A percentile compares a stretch with the other conserved stretches of the same genome.
phyloP scores from a whole-genome alignment of 2,113 vertebrate genomes.

The Pachypanchax playfairii region DNA sequence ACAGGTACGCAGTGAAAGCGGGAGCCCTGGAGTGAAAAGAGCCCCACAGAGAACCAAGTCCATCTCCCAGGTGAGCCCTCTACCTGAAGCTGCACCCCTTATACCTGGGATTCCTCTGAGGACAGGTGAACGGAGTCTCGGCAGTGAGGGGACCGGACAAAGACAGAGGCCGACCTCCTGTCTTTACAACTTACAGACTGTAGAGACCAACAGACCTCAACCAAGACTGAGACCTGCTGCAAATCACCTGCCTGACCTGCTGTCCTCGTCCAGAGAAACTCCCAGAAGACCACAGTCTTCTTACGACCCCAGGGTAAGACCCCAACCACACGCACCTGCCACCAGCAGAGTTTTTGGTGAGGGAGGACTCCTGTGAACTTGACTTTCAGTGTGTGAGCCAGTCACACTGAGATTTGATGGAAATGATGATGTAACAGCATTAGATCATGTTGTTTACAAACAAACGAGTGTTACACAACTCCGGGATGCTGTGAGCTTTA shows the following conservation, averaged over 20 bases:
- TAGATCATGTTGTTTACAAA: too few relatives aligned
- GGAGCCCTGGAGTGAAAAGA: constrained; percentile 82
- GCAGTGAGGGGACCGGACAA: constrained; percentile 32
- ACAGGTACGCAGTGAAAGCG: constrained; percentile 73
- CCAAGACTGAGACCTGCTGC: constrained; percentile 21
- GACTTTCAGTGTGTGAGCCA: too few relatives aligned
- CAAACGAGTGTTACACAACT: too few relatives aligned
- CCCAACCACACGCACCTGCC: background rate
- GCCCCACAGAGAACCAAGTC: constrained; percentile 81
- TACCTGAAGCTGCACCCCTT: background rate
- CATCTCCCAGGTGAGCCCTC: constrained; percentile 70
- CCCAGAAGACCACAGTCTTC: constrained; percentile 62
- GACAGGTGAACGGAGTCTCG: constrained; percentile 18
- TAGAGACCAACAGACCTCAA: constrained; percentile 43
- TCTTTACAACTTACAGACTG: constrained; percentile 32
- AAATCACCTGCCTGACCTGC: constrained; percentile 51
- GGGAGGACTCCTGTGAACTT: too few relatives aligned
- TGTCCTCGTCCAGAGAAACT: constrained; percentile 34
- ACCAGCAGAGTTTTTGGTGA: too few relatives aligned
- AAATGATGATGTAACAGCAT: too few relatives aligned
- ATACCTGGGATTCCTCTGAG: constrained; percentile 1
- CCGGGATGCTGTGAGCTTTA: too few relatives aligned
- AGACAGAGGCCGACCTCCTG: constrained; percentile 79
- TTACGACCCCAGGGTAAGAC: constrained; percentile 63
- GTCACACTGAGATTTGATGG: too few relatives aligned